Conservation (phyloP, 1,140 invertebrate genomes). For the Cotesia vestalis region DNA sequence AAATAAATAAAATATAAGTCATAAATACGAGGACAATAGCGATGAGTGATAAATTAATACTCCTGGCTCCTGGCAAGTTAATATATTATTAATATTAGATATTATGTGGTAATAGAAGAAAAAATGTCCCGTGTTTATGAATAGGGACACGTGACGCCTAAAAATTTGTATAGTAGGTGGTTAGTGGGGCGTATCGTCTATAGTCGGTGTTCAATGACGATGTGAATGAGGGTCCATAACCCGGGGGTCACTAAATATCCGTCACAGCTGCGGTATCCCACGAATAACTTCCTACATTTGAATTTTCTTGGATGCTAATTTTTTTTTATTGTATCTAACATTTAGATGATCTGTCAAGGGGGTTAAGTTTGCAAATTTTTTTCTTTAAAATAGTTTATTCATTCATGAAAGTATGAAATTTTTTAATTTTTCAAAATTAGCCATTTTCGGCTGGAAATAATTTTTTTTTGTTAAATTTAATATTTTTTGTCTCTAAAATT, state of each 20-base stretch:
- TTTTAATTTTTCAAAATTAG: too few species aligned
- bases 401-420: too few species aligned
- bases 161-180: constrained; percentile 56
- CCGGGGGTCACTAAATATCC: constrained; percentile 44
- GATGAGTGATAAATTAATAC: too few species aligned
- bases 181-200: constrained; percentile 57
- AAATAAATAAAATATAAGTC: too few species aligned
- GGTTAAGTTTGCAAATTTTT: too few species aligned
- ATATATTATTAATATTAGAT: not conserved
- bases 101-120: constrained; percentile 38
- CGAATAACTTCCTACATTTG: constrained; percentile 40
- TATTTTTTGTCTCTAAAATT: too few species aligned
- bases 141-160: constrained; percentile 57
- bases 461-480: too few species aligned
- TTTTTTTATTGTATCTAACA: not conserved
- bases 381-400: too few species aligned
- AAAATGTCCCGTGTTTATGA: constrained; percentile 51
- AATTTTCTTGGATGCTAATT: constrained; percentile 36
- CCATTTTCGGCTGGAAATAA: too few species aligned
- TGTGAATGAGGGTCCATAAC: constrained; percentile 39
- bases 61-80: not conserved
- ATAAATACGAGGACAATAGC: too few species aligned
- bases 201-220: constrained; percentile 33
- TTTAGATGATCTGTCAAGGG: too few species aligned
- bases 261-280: constrained; percentile 44